Conservation (phyloP, 2,888 invertebrate genomes). For the Stictocephala bisonia region DNA sequence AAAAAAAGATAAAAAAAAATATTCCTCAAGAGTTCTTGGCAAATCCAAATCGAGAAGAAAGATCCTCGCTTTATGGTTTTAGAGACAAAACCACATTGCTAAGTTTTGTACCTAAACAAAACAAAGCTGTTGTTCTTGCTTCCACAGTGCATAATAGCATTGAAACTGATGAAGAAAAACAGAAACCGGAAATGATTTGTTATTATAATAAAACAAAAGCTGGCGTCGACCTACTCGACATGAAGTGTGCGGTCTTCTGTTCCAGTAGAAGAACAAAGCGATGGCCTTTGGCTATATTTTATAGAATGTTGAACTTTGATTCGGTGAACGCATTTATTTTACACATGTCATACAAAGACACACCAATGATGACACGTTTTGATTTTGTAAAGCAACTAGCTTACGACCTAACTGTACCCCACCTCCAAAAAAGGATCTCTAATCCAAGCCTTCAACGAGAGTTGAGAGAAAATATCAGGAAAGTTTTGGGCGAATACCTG, state of each 20-base stretch:
- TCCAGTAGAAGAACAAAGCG: constrained; percentile 51
- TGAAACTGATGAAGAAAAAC: constrained; percentile 30
- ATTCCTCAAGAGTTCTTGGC: constrained; percentile 41
- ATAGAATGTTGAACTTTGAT: constrained; percentile 15
- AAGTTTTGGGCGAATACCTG: background rate
- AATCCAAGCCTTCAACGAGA: constrained; percentile 3
- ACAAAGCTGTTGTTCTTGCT: constrained; percentile 45
- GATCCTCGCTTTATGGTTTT: constrained; percentile 34
- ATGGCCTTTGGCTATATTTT: constrained; percentile 42
- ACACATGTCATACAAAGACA: constrained; percentile 43
- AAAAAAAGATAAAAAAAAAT: too few relatives aligned
- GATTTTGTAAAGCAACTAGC: constrained; percentile 28
- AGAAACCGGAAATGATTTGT: constrained; percentile 45
- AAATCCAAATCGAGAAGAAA: constrained; percentile 1
- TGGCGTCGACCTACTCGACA: constrained; percentile 41
- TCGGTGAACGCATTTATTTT: constrained; percentile 35
- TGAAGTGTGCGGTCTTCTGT: constrained; percentile 50
- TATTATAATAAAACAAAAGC: constrained; percentile 43
- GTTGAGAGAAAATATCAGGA: constrained; percentile 7
- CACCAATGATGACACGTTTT: constrained; percentile 29
- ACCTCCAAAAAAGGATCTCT: constrained; percentile 4
- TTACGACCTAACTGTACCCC: constrained; percentile 29
- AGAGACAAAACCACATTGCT: constrained; percentile 44
- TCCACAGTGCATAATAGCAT: constrained; percentile 47
- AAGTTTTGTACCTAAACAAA: constrained; percentile 45